These are phyloP conservation scores for Scolanthus callimorphus DNA, from an alignment of 92 coral and sea anemone genomes.

Conservation along the genomic window DNA sequence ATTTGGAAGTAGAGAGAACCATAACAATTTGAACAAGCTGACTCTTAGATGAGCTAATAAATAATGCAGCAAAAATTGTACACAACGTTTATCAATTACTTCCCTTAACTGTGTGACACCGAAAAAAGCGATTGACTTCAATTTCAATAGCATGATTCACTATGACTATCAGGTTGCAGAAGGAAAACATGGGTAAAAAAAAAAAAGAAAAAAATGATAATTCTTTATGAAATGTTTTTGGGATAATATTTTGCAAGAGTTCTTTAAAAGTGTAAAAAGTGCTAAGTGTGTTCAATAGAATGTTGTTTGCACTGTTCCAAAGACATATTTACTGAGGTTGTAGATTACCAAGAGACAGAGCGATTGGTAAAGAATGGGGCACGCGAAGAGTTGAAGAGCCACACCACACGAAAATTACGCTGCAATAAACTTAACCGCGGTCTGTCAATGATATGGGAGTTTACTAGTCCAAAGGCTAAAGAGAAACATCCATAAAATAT, in stretches of 20 bases:
- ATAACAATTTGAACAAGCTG: neutral
- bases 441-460: neutral
- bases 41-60: neutral
- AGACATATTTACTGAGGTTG: neutral
- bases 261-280: too few species aligned
- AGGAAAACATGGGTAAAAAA: too few species aligned
- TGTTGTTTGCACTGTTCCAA: too few species aligned
- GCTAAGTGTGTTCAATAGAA: too few species aligned
- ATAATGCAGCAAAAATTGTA: constrained; percentile 19
- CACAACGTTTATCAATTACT: constrained; percentile 11
- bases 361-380: neutral
- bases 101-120: neutral
- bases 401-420: neutral
- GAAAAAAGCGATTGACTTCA: neutral
- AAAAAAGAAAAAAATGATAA: too few species aligned
- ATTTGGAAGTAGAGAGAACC: neutral
- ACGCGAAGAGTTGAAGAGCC: neutral
- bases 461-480: neutral
- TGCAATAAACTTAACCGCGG: neutral
- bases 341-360: neutral
- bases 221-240: too few species aligned
- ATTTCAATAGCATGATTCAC: too few species aligned
- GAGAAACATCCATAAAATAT: too few species aligned
- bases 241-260: too few species aligned
- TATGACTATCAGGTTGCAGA: too few species aligned